Evolutionary conservation across 2,113 vertebrate species (phyloP).

Genomic region (Corythaixoides concolor): DNA sequence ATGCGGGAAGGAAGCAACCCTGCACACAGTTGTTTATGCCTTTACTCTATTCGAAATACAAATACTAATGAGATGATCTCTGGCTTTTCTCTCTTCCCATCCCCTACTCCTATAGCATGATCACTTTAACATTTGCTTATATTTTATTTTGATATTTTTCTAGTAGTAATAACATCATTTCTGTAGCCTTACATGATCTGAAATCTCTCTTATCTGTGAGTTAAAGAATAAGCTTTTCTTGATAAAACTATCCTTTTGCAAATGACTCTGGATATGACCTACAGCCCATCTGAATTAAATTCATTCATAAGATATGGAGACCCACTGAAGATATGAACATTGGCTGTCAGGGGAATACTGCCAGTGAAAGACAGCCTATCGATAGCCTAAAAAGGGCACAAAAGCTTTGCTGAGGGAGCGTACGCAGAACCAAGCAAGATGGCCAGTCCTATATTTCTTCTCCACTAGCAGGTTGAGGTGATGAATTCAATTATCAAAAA

Average conservation of each 20-base stretch:
- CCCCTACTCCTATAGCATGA: neutral
- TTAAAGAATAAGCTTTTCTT: neutral
- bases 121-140: neutral
- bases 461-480: neutral
- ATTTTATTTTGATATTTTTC: neutral
- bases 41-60: neutral
- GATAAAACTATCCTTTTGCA: neutral
- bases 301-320: neutral
- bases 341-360: neutral
- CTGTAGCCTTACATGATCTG: neutral
- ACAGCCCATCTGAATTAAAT: neutral
- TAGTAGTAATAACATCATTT: neutral
- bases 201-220: neutral
- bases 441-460: neutral
- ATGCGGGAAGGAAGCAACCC: neutral
- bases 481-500: slow-evolving; percentile 27
- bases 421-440: neutral
- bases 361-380: neutral
- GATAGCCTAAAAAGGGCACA: neutral
- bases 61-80: neutral
- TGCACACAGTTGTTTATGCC: neutral
- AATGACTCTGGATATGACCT: neutral
- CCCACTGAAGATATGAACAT: neutral
- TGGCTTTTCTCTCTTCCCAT: neutral
- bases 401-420: neutral